Conservation (phyloP, 2,797 vertebrate species). For the Alauda arvensis region DNA sequence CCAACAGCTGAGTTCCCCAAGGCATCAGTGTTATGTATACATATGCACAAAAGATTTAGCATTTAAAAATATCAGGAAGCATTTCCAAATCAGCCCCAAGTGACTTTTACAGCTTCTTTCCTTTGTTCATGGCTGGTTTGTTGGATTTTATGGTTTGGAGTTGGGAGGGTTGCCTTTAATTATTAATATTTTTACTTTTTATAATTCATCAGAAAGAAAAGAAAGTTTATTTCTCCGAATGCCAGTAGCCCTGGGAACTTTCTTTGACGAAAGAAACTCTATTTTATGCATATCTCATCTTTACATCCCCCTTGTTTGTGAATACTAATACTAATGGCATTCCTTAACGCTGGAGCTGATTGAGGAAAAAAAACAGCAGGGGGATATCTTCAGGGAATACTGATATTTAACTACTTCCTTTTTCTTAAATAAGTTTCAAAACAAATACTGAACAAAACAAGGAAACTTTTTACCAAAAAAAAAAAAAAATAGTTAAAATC, state of each 20-base stretch:
- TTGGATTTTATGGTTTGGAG: not conserved
- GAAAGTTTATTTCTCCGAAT: not conserved
- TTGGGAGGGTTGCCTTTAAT: not conserved
- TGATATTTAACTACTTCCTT: not conserved
- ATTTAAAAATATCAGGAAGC: constrained; percentile 40
- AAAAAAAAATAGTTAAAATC: not conserved
- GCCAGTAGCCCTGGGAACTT: not conserved
- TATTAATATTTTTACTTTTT: not conserved
- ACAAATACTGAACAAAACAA: not conserved
- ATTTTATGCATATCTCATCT: not conserved
- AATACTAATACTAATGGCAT: not conserved
- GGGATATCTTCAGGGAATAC: not conserved
- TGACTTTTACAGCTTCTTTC: not conserved
- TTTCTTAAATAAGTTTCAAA: constrained; percentile 11
- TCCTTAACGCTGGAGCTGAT: not conserved
- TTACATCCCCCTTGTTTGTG: not conserved
- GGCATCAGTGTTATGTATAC: constrained; percentile 6
- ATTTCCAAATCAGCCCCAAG: constrained; percentile 12
- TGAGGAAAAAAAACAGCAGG: not conserved
- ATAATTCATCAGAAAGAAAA: constrained; percentile 16
- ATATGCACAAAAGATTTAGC: constrained; percentile 24
- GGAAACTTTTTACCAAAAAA: not conserved
- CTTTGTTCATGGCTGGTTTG: not conserved
- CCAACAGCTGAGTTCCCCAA: constrained; percentile 27
- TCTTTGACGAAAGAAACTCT: not conserved